phyloP scores from a whole-genome alignment of 1,140 invertebrate genomes.

The Polyergus mexicanus region DNA sequence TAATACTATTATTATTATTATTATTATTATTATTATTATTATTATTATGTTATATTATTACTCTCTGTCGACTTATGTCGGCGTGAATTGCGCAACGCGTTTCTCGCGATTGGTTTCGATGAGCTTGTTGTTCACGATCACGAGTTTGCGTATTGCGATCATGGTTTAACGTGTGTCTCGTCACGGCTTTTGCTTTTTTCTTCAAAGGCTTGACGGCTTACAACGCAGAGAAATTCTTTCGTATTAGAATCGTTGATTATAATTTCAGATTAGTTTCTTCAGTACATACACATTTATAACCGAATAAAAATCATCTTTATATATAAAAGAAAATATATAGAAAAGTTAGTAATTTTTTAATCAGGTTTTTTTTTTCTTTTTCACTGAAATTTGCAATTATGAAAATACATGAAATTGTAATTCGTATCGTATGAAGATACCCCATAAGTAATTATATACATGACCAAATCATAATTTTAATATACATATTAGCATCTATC shows the following conservation, averaged over 20 bases:
- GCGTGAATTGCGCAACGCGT: conserved; percentile 35
- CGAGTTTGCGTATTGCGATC: conserved; percentile 14
- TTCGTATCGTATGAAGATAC: too few relatives aligned
- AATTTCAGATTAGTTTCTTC: background rate
- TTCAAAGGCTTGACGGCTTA: background rate
- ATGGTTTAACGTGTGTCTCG: background rate
- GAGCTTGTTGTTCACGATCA: conserved; percentile 18
- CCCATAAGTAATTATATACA: too few relatives aligned
- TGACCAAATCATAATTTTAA: too few relatives aligned
- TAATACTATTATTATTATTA: conserved; percentile 5
- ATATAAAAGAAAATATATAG: too few relatives aligned
- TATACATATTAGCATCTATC: too few relatives aligned
- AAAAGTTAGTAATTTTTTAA: too few relatives aligned
- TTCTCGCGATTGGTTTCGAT: conserved; percentile 30
- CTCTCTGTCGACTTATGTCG: background rate
- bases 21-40: background rate
- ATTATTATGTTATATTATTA: background rate
- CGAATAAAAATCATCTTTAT: background rate
- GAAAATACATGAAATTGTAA: too few relatives aligned
- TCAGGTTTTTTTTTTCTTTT: too few relatives aligned
- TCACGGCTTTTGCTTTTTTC: conserved; percentile 7
- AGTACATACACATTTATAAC: background rate
- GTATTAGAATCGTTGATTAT: too few relatives aligned
- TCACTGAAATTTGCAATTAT: too few relatives aligned
- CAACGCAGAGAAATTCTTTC: background rate